Conservation (phyloP, 2,797 vertebrate genomes). For the Eidolon dupreanum region DNA sequence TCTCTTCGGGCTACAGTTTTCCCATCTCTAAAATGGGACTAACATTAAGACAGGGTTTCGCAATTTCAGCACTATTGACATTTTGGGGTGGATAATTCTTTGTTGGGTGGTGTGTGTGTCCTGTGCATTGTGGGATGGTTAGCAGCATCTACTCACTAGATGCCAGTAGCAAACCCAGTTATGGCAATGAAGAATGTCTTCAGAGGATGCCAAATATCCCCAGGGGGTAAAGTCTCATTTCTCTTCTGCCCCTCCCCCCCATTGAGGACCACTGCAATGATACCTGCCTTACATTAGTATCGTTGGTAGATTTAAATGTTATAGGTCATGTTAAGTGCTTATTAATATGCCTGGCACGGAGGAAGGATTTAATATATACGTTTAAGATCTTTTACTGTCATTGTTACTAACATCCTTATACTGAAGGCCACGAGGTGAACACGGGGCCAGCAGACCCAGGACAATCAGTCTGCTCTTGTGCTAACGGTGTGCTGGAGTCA, state of each 20-base stretch:
- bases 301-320: neutral
- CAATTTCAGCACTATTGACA: neutral
- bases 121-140: neutral
- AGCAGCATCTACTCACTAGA: slow-evolving; percentile 39
- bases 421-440: neutral
- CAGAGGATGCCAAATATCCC: neutral
- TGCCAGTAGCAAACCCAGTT: slow-evolving; percentile 50
- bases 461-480: neutral
- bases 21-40: neutral
- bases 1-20: neutral
- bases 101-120: neutral
- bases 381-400: neutral
- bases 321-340: neutral
- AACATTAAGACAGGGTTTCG: neutral
- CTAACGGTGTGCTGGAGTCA: neutral
- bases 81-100: neutral
- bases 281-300: neutral
- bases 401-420: neutral
- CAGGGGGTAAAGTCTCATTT: neutral
- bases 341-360: neutral
- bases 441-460: neutral
- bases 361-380: neutral
- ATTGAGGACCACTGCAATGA: neutral
- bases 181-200: neutral
- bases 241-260: neutral